Percentiles rank a stretch among this genome's conserved stretches.
Evolutionary conservation across 2,113 vertebrate genomes (phyloP).

Genomic region (Hemiprocne comata): DNA sequence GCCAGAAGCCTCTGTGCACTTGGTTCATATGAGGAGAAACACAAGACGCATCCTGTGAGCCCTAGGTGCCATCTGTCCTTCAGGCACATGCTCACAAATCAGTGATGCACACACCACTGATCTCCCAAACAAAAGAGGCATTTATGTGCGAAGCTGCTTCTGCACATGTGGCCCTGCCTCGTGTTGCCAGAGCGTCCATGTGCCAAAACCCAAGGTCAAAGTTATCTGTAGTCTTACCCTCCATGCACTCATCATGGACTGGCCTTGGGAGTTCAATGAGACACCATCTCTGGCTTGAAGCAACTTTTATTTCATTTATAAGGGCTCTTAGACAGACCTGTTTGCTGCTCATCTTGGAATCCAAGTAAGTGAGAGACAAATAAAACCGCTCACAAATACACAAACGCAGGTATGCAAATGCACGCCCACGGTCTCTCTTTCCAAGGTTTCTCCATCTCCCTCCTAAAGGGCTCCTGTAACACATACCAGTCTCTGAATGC

Average conservation of each 20-base stretch:
- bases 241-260: rapidly evolving
- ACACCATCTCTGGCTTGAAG: not conserved
- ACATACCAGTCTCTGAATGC: not conserved
- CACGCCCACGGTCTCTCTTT: not conserved
- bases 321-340: not conserved
- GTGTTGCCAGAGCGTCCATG: not conserved
- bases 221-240: not conserved
- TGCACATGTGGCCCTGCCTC: not conserved
- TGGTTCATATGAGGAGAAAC: not conserved
- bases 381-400: not conserved
- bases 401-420: not conserved
- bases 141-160: not conserved
- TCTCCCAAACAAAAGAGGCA: not conserved
- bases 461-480: not conserved
- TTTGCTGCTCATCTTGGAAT: not conserved
- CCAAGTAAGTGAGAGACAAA: not conserved
- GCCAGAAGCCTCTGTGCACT: not conserved
- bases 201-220: not conserved
- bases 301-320: not conserved
- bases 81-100: not conserved
- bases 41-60: rapidly evolving
- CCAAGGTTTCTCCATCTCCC: not conserved
- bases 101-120: not conserved
- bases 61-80: not conserved
- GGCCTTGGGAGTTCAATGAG: constrained; percentile 3